Base-by-base conservation (phyloP, 2,797 vertebrate genomes). In the Esox lucius region DNA sequence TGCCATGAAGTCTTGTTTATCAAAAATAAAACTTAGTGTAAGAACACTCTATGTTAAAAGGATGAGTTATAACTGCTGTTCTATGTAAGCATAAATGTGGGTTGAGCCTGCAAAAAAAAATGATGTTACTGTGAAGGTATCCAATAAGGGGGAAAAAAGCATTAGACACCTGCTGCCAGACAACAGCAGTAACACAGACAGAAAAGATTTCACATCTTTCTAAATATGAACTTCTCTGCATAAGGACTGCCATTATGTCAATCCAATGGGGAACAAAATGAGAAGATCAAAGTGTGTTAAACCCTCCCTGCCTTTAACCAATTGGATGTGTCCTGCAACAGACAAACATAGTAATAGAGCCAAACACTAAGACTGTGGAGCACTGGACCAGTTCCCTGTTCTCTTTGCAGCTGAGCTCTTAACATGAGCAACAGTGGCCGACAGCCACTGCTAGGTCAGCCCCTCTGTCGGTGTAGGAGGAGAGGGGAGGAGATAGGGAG, bases 321-420 rank as follows among this genome's bases (percentile, higher is more conserved):
- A 88, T 83, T 87, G 88, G 88, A 86, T 83, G 73, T 1, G 78
- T 80, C 80, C 77, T 17, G 61, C 83, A 72, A 59, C 78, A 70
- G 22, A 24, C 8, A 59, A 8, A 59, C 56, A 59, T 8, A 46
- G 42, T 46, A 46, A 46, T 42, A 59, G 83, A 86, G 83, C 85
- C 87, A 87, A 87, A 90, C 84, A 83, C 80, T 73, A 83, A 84
- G 81, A 86, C 89, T 86, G 86, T 85, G 77, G 84, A 88, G 90
- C 83, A 72, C 81, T 81, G 78, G 87, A 86, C 85, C 82, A 77
- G 84, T 80, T 81, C 86, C 88, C 81, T 46, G 83, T 80, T 82
- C 83, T 76, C 84, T 87, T 83, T 84, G 88, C 90, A 93, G 88
- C 87, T 90, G 91, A 91, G 89, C 88, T 83, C 90, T 91, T 91